Base-by-base conservation (phyloP, 2,888 invertebrate genomes). In the Neria commutata region DNA sequence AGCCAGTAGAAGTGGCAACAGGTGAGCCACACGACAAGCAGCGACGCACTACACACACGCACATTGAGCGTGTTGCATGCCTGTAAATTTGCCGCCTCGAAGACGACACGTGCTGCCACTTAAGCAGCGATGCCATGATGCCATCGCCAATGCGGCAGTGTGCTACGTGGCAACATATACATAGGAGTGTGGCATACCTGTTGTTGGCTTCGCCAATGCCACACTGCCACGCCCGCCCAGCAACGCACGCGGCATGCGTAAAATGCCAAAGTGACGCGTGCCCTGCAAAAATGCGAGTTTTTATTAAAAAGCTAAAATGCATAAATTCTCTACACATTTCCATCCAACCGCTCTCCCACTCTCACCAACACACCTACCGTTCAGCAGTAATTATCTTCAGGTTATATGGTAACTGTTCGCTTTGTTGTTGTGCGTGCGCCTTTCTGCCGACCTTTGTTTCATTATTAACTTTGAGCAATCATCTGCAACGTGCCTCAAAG, bases 251-350 rank as follows among this genome's bases (percentile, higher is more conserved):
- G n/a, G n/a, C n/a, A n/a, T n/a, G n/a, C n/a, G n/a, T n/a, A n/a
- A 60, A 19, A 11, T 40, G 40, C 14, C 25, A 4, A n/a, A 66
- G 56, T 58, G 66, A 54, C 68, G 69, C 68, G 69, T 69, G 68
- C n/a, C n/a, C 61, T 65, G 56, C 60, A 17, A 8, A 16, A 24
- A 8, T n/a, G 25, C 25, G n/a, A 24, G 24, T 25, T 47, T 14
- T 21, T 2, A 57, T 59, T 63, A 61, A 52, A 23, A 3, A 3
- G 46, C n/a, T 48, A n/a, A n/a, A 16, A 37, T 42, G 40, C 53
- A 53, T 42, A 42, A 21, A 53, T 40, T 40, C 37, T 40, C 37
- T 40, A 40, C 23, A 16, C 37, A 40, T 51, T n/a, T 10, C n/a
- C 37, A 16, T 3, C 1, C 24, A 37, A 50, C 37, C 40, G 52